Evolutionary conservation across 2,888 invertebrate genomes (phyloP).

Genomic region (Monochamus alternatus): DNA sequence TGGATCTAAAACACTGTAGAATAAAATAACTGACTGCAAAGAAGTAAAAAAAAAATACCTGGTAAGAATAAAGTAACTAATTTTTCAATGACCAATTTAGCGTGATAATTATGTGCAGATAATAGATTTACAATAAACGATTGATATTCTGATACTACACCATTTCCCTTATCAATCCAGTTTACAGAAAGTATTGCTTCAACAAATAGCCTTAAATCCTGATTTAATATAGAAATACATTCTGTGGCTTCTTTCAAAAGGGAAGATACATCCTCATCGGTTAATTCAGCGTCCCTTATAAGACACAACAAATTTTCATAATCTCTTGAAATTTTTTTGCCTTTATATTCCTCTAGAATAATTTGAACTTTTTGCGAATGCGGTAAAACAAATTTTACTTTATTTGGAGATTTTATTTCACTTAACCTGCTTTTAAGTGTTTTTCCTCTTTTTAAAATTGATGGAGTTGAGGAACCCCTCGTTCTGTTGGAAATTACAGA

Average conservation of each 20-base stretch:
- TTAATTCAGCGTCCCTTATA: constrained; percentile 71
- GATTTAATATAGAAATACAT: constrained; percentile 75
- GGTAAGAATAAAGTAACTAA: constrained; percentile 77
- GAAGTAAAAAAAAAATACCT: constrained; percentile 68
- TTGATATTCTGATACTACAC: constrained; percentile 75
- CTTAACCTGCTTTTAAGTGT: constrained; percentile 54
- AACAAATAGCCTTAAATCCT: constrained; percentile 74
- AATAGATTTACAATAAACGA: constrained; percentile 79
- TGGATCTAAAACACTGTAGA: constrained; percentile 62
- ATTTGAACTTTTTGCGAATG: constrained; percentile 69
- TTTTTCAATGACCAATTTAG: constrained; percentile 75
- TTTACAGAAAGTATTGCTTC: constrained; percentile 76
- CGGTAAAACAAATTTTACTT: constrained; percentile 72
- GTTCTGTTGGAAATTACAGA: constrained; percentile 47
- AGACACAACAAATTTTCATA: constrained; percentile 73
- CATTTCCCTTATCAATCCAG: constrained; percentile 73
- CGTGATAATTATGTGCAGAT: constrained; percentile 79
- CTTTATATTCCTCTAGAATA: constrained; percentile 70
- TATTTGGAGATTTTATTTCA: constrained; percentile 54
- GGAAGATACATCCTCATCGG: constrained; percentile 75
- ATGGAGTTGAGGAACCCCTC: constrained; percentile 52
- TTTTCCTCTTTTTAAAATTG: constrained; percentile 60
- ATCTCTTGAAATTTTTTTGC: constrained; percentile 67
- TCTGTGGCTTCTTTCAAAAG: constrained; percentile 74
- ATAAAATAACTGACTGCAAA: constrained; percentile 67